Evolutionary conservation across 2,888 invertebrate genomes (phyloP), one percentile per base, ranked within the genome.

Genomic region (Melieria omissa): DNA sequence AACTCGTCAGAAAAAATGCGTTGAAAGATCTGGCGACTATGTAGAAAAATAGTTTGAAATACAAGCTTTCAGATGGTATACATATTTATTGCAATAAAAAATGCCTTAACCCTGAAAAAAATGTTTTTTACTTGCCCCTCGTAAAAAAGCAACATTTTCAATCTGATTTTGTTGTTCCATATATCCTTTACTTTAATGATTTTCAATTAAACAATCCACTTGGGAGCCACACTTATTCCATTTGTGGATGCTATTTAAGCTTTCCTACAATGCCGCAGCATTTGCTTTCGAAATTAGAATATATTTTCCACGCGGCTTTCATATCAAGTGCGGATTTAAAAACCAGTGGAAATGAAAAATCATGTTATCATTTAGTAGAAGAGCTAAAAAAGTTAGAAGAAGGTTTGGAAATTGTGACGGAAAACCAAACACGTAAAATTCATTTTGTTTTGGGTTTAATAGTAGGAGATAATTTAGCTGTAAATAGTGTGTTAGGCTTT

Each of bases 211-310:
- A 70, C 44, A 73, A 73, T 49, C 70, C 16, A 16, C 16, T 16
- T 16, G 16, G 16, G 16, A 16, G 16, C 16, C 16, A 16, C 16
- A 16, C 16, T 29, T 70, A 58, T 47, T 64, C 70, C 10, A 70
- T 72, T 10, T 72, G 68, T 57, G 72, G 68, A 29, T 72, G 72
- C 29, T 72, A 68, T 55, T 16, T 55, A 29, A 16, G 45, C 45
- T 68, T 67, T 60, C 71, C 73, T 4, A 60, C 64, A 6, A 68
- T 78, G 49, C 78, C 78, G 44, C 72, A 77, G 63, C 67, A 75
- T 70, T 60, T 78, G 10, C 55, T 73, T 8, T 78, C 76, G 4
- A 74, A 75, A 65, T 65, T 79, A 55, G 65, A 78, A 41, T 76
- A 72, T 49, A 74, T 76, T 55, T 78, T 77, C 69, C 66, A 71